phyloP scores from a whole-genome alignment of 2,113 vertebrate genomes.

The Tenrec ecaudatus region DNA sequence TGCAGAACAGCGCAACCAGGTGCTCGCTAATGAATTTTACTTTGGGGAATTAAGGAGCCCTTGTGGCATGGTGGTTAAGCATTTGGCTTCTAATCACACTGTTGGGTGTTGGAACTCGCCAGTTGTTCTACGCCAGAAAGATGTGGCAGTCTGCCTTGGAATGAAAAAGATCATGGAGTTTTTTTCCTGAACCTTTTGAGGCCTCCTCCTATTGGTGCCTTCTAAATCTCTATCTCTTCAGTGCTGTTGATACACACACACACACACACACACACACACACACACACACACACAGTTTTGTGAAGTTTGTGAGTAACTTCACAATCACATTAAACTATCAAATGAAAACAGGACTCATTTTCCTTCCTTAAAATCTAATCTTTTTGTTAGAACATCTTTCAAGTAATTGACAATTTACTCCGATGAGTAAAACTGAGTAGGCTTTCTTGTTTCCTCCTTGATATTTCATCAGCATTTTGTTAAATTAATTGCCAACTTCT shows the following conservation, averaged over 20 bases:
- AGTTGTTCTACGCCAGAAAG: neutral
- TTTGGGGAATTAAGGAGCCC: neutral
- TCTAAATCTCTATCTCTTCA: neutral
- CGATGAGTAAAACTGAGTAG: conserved; percentile 1
- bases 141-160: neutral
- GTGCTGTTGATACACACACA: neutral
- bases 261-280: no score
- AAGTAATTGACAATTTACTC: neutral
- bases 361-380: neutral
- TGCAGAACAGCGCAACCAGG: conserved; percentile 94
- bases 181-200: no score
- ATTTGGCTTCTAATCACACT: neutral
- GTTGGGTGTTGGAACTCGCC: neutral
- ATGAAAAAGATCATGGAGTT: no score
- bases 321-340: neutral
- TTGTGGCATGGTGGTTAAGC: neutral
- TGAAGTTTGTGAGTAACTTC: neutral
- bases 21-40: conserved; percentile 58
- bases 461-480: neutral
- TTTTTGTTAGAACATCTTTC: neutral
- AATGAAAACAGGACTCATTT: neutral
- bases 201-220: neutral
- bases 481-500: neutral
- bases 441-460: neutral
- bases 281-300: no score